phyloP scores from a whole-genome alignment of 2,888 invertebrate genomes.

The Elysia crispata region DNA sequence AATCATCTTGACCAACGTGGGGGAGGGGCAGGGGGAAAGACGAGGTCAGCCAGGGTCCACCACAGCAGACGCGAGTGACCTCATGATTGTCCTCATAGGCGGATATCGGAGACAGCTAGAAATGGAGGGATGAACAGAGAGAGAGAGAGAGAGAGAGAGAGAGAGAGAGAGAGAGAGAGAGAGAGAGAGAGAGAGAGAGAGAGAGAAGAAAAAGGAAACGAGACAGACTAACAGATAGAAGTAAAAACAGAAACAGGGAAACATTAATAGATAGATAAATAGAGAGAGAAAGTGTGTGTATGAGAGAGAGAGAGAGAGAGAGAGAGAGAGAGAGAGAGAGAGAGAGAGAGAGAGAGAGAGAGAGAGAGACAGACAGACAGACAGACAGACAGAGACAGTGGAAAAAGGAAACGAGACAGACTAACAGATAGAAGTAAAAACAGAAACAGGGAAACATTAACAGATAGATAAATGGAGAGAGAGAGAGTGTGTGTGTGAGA shows the following conservation, averaged over 20 bases:
- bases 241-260: not conserved
- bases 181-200: conserved; percentile 23
- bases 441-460: not conserved
- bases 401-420: not conserved
- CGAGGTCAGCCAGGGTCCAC: no score
- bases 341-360: conserved; percentile 22
- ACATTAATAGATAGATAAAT: no score
- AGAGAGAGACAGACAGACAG: no score
- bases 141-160: conserved; percentile 25
- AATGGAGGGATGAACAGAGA: not conserved
- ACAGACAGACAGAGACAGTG: no score
- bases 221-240: not conserved
- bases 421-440: conserved; percentile 1
- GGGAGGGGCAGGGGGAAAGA: no score
- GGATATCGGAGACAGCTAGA: not conserved
- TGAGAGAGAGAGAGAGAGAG: conserved; percentile 22
- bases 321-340: not conserved
- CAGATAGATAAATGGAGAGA: conserved; percentile 9
- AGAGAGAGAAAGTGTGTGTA: conserved; percentile 12
- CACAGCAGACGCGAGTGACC: no score
- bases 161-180: conserved; percentile 4
- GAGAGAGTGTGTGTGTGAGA: not conserved
- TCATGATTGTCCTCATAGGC: no score
- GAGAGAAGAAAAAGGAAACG: not conserved
- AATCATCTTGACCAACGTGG: no score